Evolutionary conservation across 2,797 vertebrate species (phyloP).

Genomic region (Sciaenops ocellatus): DNA sequence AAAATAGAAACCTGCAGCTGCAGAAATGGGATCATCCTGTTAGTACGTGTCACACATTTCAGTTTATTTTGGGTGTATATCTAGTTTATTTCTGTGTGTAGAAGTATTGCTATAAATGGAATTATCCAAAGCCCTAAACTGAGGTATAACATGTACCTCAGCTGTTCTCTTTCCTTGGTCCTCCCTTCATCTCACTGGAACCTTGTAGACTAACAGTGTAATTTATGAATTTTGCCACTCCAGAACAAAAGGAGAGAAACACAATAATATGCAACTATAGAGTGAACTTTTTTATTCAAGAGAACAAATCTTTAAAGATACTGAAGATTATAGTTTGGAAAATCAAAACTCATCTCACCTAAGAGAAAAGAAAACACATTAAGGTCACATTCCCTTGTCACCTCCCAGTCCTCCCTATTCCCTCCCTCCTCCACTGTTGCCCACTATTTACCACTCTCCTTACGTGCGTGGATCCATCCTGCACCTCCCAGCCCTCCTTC

Average conservation of each 20-base stretch:
- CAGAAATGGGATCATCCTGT: background rate
- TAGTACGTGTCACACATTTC: background rate
- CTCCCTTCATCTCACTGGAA: background rate
- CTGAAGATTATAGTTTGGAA: conserved; percentile 60
- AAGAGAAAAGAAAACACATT: conserved; percentile 75
- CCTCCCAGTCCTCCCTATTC: conserved; percentile 66
- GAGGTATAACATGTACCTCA: background rate
- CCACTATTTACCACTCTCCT: conserved; percentile 94
- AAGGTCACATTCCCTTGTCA: conserved; percentile 70
- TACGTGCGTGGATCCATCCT: conserved; percentile 94
- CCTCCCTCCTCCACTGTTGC: conserved; percentile 67
- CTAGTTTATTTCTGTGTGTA: background rate
- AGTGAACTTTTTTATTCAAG: conserved; percentile 27
- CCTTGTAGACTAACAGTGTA: background rate
- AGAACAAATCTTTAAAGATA: conserved; percentile 9
- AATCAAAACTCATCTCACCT: conserved; percentile 63
- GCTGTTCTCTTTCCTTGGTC: too few relatives aligned
- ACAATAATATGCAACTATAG: background rate
- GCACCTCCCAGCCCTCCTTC: conserved; percentile 94
- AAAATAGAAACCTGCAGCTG: background rate
- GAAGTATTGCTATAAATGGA: background rate
- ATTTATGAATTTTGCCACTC: background rate
- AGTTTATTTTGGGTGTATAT: background rate
- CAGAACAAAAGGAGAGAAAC: background rate
- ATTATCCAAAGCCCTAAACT: background rate